These are phyloP conservation scores for Prunella himalayana DNA, from an alignment of 2,113 vertebrate genomes.

Conservation along the genomic window DNA sequence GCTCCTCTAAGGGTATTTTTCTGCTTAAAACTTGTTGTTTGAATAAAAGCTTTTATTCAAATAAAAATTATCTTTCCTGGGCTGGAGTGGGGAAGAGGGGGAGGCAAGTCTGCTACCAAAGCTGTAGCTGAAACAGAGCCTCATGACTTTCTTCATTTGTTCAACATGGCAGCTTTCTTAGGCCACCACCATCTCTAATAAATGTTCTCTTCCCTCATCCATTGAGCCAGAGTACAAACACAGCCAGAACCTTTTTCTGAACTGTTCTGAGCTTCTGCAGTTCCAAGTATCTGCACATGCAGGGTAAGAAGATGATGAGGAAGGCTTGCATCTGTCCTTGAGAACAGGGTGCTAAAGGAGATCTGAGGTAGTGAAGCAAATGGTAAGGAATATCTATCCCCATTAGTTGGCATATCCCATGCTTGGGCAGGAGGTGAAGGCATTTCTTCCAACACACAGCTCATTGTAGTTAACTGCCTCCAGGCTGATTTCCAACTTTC, in stretches of 20 bases:
- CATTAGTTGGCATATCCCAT: neutral
- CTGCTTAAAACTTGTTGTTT: neutral
- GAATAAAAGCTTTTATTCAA: neutral
- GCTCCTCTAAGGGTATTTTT: neutral
- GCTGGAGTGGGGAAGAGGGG: neutral
- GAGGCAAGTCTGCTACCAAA: neutral
- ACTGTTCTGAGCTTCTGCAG: neutral
- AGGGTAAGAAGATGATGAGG: neutral
- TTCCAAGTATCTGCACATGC: neutral
- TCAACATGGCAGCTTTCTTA: neutral
- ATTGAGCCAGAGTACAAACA: neutral
- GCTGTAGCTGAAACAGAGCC: neutral
- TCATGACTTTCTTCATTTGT: rapidly evolving
- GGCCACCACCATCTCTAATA: neutral
- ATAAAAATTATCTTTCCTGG: neutral
- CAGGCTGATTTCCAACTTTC: neutral
- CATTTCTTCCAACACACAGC: neutral
- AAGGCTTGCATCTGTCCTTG: neutral
- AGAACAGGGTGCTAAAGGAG: neutral
- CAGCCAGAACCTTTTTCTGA: neutral
- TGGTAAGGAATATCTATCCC: neutral
- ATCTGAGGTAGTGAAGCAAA: neutral
- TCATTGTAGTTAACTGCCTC: neutral
- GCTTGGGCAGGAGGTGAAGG: neutral
- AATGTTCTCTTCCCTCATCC: neutral